These are phyloP conservation scores for Apeltes quadracus DNA, from an alignment of 2,113 vertebrate species.

Conservation along the genomic window DNA sequence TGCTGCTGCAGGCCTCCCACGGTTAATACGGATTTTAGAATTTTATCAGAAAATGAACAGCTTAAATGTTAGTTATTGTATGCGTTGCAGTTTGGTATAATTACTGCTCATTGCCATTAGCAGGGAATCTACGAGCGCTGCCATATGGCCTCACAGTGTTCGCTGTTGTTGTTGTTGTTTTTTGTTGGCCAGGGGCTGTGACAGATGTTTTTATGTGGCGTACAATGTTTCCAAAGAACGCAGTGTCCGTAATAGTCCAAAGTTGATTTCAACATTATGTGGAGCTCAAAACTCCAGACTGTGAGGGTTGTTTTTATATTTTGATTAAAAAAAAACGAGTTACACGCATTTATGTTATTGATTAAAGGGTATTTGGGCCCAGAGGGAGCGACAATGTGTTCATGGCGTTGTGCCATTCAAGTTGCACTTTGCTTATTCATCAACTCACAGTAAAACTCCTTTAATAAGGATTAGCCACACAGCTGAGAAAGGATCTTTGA, in stretches of 20 bases:
- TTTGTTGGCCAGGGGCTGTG: conserved; percentile 45
- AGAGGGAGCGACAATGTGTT: not conserved
- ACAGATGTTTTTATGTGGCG: conserved; percentile 67
- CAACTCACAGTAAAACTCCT: conserved; percentile 20
- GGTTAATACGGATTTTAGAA: conserved; percentile 50
- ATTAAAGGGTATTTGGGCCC: conserved; percentile 11
- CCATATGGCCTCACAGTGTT: conserved; percentile 38
- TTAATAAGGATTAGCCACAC: not conserved
- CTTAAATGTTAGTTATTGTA: conserved; percentile 33
- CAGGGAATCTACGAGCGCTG: not conserved
- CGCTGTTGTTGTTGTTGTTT: conserved; percentile 38
- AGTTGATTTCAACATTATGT: conserved; percentile 38
- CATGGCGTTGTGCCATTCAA: not conserved
- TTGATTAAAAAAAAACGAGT: not conserved
- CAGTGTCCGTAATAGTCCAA: conserved; percentile 23
- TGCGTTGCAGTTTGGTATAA: conserved; percentile 18
- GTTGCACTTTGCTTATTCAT: conserved; percentile 23
- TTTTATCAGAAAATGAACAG: conserved; percentile 49
- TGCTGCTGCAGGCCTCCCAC: conserved; percentile 38
- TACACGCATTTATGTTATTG: conserved; percentile 5
- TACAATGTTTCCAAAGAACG: conserved; percentile 35
- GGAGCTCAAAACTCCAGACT: not conserved
- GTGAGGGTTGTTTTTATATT: conserved; percentile 13
- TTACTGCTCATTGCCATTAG: conserved; percentile 31
- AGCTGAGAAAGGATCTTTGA: not conserved